Percentiles rank a stretch among this genome's conserved stretches.
Conservation (phyloP, 2,797 vertebrate species). For the Coracias cyanogaster region DNA sequence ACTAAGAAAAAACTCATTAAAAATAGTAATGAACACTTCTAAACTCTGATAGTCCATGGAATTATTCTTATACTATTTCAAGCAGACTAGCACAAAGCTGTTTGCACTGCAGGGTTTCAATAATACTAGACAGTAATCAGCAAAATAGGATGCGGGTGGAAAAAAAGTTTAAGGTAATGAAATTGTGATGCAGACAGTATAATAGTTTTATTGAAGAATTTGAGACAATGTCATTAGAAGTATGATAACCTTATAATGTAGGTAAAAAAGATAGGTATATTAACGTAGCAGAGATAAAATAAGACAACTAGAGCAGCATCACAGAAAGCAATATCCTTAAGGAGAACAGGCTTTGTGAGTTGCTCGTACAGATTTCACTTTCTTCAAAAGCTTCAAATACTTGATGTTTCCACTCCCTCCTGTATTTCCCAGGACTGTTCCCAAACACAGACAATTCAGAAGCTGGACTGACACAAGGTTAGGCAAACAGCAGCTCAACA, state of each 20-base stretch:
- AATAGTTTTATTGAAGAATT: slow-evolving; percentile 14
- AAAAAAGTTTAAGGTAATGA: slow-evolving; percentile 17
- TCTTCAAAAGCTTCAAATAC: not conserved
- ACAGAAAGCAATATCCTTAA: not conserved
- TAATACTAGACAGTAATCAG: slow-evolving; percentile 14
- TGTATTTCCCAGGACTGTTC: not conserved
- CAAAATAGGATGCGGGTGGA: not conserved
- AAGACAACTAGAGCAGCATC: not conserved
- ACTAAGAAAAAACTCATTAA: not conserved
- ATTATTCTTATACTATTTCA: slow-evolving; percentile 30
- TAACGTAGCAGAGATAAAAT: not conserved
- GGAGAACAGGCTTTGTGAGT: not conserved
- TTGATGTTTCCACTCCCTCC: not conserved
- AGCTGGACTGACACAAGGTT: not conserved
- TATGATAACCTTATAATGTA: slow-evolving; percentile 14
- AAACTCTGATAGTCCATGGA: not conserved
- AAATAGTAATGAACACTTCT: slow-evolving; percentile 19
- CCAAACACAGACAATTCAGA: not conserved
- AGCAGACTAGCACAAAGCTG: not conserved
- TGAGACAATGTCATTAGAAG: not conserved
- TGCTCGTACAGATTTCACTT: not conserved
- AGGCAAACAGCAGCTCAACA: not conserved
- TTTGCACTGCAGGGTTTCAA: slow-evolving; percentile 14
- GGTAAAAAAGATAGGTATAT: not conserved
- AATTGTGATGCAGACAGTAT: not conserved